Evolutionary conservation across 2,888 invertebrate species (phyloP), one percentile per base, ranked within the genome.

Genomic region (Lagria hirta): DNA sequence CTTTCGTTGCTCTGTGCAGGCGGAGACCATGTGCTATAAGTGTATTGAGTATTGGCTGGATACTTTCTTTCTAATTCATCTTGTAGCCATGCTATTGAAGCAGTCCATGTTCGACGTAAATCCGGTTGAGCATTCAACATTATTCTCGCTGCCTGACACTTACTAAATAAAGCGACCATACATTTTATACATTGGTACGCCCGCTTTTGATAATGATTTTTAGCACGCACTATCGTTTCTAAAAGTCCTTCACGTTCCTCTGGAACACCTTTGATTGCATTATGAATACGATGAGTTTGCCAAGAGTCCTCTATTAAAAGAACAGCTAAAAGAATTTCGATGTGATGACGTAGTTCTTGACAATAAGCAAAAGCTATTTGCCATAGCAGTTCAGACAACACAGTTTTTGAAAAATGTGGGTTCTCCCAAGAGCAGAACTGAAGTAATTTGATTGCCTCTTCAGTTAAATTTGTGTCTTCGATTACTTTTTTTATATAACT

Each of bases 371-470:
- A 89, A 20, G 87, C 84, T 69, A 81, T 80, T 70, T 94, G 90
- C 92, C 94, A 94, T 42, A 97, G 75, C 24, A 97, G 74, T 74
- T 97, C 96, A 26, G 88, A 84, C 20, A 97, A 80, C 29, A 94
- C 90, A 10, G 83, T 82, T 50, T 90, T 84, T 16, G 95, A 95
- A 74, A 96, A 92, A 56, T 86, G 86, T 13, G 93, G 92, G 75
- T 97, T 95, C 73, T 97, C 97, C 96, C 96, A 97, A 65, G 92
- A 91, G 70, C 94, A 85, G 73, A 90, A 97, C 75, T 95, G 90
- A 20, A 97, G 73, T 46, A 97, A 74, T 66, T 91, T 86, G 26
- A 92, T 80, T 2, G 91, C 89, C 54, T 97, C 96, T 53, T 97
- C 96, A 30, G 90, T 88, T 24, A 86, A 84, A 71, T 90, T 92